Conservation (phyloP, 2,113 vertebrate species). For the Callipepla squamata region DNA sequence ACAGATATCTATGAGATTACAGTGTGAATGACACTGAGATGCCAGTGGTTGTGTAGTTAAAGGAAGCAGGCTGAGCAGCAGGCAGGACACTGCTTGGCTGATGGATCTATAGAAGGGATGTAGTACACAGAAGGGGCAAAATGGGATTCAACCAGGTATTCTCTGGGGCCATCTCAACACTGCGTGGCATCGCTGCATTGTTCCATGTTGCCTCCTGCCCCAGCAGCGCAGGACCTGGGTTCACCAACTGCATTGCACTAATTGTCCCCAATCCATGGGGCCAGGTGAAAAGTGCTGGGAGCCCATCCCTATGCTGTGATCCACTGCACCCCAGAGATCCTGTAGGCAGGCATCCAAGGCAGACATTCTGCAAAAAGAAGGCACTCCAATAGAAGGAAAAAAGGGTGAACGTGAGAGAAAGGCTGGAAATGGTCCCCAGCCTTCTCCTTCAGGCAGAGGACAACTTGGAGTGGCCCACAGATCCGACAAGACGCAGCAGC, state of each 20-base stretch:
- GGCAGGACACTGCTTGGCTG: not conserved
- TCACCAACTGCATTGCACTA: too few species aligned
- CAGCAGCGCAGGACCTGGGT: too few species aligned
- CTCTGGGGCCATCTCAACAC: not conserved
- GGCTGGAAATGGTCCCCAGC: not conserved
- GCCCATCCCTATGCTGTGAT: too few species aligned
- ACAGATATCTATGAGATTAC: not conserved
- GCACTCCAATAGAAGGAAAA: not conserved
- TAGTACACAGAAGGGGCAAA: not conserved
- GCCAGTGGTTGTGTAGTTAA: not conserved
- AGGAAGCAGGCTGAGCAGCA: not conserved
- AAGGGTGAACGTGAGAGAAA: not conserved
- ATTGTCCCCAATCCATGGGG: too few species aligned
- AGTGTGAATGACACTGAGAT: not conserved
- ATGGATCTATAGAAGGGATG: not conserved
- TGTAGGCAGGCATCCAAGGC: not conserved
- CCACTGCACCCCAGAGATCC: too few species aligned
- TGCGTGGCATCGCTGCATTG: not conserved
- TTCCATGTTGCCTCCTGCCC: too few species aligned
- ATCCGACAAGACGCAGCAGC: accelerated
- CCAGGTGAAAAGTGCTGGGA: too few species aligned
- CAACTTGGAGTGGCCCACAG: not conserved
- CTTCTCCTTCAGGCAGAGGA: not conserved
- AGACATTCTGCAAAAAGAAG: not conserved
- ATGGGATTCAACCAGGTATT: not conserved